phyloP scores from a whole-genome alignment of 2,797 vertebrate species.

The Benthosema pterotum region DNA sequence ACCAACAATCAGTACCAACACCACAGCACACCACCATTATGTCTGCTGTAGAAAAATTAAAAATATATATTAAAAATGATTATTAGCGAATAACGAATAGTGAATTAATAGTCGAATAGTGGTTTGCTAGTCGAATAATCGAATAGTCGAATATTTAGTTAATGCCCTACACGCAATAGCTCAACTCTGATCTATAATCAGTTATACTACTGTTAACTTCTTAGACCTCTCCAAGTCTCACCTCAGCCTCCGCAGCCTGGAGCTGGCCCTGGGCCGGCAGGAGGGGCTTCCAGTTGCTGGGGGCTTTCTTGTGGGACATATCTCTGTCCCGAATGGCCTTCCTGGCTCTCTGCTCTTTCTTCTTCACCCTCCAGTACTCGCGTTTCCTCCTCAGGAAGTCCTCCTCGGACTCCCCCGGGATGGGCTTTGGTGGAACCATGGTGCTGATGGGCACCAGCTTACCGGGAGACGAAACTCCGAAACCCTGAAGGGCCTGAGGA shows the following conservation, averaged over 20 bases:
- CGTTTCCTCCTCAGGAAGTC: constrained; percentile 76
- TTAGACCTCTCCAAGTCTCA: constrained; percentile 6
- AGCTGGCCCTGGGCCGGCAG: constrained; percentile 22
- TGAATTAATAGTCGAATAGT: too few relatives aligned
- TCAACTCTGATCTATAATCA: neutral
- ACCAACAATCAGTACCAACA: too few relatives aligned
- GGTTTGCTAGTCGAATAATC: too few relatives aligned
- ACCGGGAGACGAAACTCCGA: neutral
- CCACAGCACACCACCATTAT: too few relatives aligned
- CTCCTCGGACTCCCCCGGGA: constrained; percentile 68
- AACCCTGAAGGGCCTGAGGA: constrained; percentile 18
- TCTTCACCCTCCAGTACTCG: constrained; percentile 84
- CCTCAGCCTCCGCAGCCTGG: constrained; percentile 40
- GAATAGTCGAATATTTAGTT: too few relatives aligned
- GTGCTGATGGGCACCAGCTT: constrained; percentile 23
- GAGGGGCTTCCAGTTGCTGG: constrained; percentile 45
- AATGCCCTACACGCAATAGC: too few relatives aligned
- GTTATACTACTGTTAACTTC: neutral
- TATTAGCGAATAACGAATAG: too few relatives aligned
- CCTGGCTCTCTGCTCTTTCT: constrained; percentile 83
- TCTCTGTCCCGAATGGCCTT: constrained; percentile 72
- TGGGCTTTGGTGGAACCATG: constrained; percentile 63
- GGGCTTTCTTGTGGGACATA: constrained; percentile 21
- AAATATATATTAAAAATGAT: too few relatives aligned
- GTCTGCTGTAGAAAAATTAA: too few relatives aligned